Evolutionary conservation across 92 coral and sea anemone genomes (phyloP).

Genomic region (Montipora capitata): DNA sequence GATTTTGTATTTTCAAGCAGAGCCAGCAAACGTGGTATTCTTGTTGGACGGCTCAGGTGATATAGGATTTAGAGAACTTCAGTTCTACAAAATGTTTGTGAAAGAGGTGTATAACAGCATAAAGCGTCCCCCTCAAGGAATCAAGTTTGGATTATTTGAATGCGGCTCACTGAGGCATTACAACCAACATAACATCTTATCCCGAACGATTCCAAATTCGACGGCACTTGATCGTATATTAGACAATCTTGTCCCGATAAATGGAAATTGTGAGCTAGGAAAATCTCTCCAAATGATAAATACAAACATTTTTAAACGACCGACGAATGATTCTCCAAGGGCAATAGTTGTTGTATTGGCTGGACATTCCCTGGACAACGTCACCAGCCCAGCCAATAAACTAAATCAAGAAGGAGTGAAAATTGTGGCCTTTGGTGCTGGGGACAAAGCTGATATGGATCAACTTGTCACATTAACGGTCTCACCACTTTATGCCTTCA

Average conservation of each 20-base stretch:
- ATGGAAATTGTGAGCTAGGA: slow-evolving; percentile 42
- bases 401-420: slow-evolving; percentile 49
- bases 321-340: slow-evolving; percentile 35
- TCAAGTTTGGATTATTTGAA: slow-evolving; percentile 70
- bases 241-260: slow-evolving; percentile 14
- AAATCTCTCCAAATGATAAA: slow-evolving; percentile 47
- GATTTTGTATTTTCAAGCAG: slow-evolving; percentile 27
- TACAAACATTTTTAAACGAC: slow-evolving; percentile 1
- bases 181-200: slow-evolving; percentile 20
- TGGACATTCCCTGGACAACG: slow-evolving; percentile 69
- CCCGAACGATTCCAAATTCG: slow-evolving; percentile 22
- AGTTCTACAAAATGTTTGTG: slow-evolving; percentile 71
- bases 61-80: slow-evolving; percentile 46
- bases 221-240: slow-evolving; percentile 1
- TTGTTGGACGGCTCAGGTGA: slow-evolving; percentile 73
- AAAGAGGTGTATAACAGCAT: slow-evolving; percentile 58
- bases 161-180: slow-evolving; percentile 41
- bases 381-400: slow-evolving; percentile 36
- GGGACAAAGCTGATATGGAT: slow-evolving; percentile 46
- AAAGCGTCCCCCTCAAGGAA: slow-evolving; percentile 29
- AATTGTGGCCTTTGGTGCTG: slow-evolving; percentile 74
- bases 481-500: slow-evolving; percentile 62
- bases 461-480: slow-evolving; percentile 74
- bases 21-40: slow-evolving; percentile 69
- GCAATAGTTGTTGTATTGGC: slow-evolving; percentile 66